These are phyloP conservation scores for Ceramica pisi DNA, from an alignment of 2,888 invertebrate species.

Conservation along the genomic window DNA sequence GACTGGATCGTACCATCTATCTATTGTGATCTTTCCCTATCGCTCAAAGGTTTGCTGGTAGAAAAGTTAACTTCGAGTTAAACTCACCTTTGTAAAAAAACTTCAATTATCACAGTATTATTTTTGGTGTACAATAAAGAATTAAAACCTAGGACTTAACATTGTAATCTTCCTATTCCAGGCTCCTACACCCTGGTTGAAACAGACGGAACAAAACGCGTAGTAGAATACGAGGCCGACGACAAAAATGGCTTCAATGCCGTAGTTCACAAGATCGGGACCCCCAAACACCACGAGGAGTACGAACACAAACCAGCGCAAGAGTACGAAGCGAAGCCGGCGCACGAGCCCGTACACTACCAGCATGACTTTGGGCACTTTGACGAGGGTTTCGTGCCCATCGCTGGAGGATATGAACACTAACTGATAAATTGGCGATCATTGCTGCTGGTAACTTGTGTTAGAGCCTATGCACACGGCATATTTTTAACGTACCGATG, in stretches of 20 bases:
- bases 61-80: too few species aligned
- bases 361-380: slow-evolving; percentile 77
- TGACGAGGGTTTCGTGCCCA: slow-evolving; percentile 82
- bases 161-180: slow-evolving; percentile 58
- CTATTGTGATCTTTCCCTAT: too few species aligned
- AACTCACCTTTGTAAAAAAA: too few species aligned
- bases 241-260: slow-evolving; percentile 92
- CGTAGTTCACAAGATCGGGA: slow-evolving; percentile 90
- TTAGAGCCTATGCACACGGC: too few species aligned
- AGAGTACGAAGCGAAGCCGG: slow-evolving; percentile 67
- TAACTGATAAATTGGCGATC: slow-evolving; percentile 51
- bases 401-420: slow-evolving; percentile 78
- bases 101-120: too few species aligned
- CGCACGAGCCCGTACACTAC: slow-evolving; percentile 71
- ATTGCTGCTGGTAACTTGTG: slow-evolving; percentile 9
- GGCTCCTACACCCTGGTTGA: slow-evolving; percentile 91
- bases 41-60: too few species aligned
- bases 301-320: slow-evolving; percentile 62
- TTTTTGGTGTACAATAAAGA: too few species aligned
- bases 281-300: slow-evolving; percentile 79
- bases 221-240: slow-evolving; percentile 91
- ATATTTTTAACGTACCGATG: too few species aligned
- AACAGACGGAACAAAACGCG: slow-evolving; percentile 90
- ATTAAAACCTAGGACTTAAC: too few species aligned
- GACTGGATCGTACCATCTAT: too few species aligned